Base-by-base conservation (phyloP, 2,888 invertebrate species). In the Adelphocoris suturalis region DNA sequence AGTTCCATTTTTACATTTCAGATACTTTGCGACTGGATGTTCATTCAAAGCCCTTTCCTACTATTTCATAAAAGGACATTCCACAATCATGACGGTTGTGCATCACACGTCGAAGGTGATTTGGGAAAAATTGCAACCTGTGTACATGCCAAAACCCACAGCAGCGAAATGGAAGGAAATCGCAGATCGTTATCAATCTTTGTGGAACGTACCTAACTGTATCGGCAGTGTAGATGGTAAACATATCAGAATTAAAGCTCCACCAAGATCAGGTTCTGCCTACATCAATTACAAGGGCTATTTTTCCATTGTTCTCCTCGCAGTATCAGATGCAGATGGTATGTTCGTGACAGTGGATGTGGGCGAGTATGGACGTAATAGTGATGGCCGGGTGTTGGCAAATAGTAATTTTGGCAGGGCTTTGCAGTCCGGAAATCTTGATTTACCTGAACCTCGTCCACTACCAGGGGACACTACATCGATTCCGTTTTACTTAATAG, bases 351-450 rank as follows among this genome's bases (percentile, higher is more conserved):
- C 57, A 13, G 57, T 57, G 16, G 57, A 57, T 57, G 11, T 57
- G 57, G 57, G 57, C 12, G 57, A 57, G 57, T 57, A 57, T 16
- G 57, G 57, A 57, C 57, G n/a, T n/a, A 57, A 57, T 16, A 57
- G 57, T 16, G 57, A 57, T 57, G 57, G 57, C 57, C 11, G 57
- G 16, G 57, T 57, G 16, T 57, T 57, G 57, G 16, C 57, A 57
- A 57, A 57, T 16, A 57, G 57, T 57, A 57, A 57, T 57, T 57
- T 57, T 57, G 57, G 11, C 57, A 57, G 57, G 16, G 57, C 57
- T 57, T 57, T 57, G 57, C 57, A 57, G 57, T 57, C 57, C 57
- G 57, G 57, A 57, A 57, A 57, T 57, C 57, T 57, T 57, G 16
- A 13, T 57, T 57, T 57, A 57, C 11, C 57, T 57, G 16, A 57